Conservation (phyloP, 37 sponge, comb jelly and placozoan species). For the Ephydatia muelleri region DNA sequence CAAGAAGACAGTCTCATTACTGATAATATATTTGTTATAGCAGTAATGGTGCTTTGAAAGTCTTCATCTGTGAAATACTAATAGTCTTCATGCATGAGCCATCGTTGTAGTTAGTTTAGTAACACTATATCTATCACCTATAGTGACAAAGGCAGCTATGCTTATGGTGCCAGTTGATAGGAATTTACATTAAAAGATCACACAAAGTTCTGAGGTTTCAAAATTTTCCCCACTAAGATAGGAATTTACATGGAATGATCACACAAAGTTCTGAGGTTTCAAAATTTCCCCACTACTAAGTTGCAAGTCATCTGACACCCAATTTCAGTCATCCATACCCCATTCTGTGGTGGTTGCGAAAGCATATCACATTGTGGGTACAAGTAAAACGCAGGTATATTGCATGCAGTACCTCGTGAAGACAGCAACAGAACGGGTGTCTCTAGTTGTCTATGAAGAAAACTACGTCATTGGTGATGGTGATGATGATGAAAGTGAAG, state of each 20-base stretch:
- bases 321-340: constrained; percentile 1
- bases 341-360: not conserved
- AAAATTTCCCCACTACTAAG: not conserved
- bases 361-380: constrained; percentile 1
- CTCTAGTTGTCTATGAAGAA: constrained; percentile 1
- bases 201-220: constrained; percentile 1
- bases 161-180: not conserved
- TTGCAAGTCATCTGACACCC: constrained; percentile 1
- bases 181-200: constrained; percentile 1
- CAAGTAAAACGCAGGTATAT: not conserved
- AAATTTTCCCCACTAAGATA: not conserved
- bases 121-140: constrained; percentile 1
- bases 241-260: not conserved
- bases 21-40: not conserved
- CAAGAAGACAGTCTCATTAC: constrained; percentile 1
- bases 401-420: not conserved
- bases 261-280: not conserved
- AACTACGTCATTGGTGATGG: constrained; percentile 1
- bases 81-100: not conserved
- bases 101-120: not conserved
- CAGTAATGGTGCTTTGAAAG: not conserved
- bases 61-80: constrained; percentile 1
- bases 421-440: not conserved
- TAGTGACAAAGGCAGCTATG: not conserved
- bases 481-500: constrained; percentile 1